Conservation (phyloP, 2,888 invertebrate genomes). For the Scaptomyza caliginosa region DNA sequence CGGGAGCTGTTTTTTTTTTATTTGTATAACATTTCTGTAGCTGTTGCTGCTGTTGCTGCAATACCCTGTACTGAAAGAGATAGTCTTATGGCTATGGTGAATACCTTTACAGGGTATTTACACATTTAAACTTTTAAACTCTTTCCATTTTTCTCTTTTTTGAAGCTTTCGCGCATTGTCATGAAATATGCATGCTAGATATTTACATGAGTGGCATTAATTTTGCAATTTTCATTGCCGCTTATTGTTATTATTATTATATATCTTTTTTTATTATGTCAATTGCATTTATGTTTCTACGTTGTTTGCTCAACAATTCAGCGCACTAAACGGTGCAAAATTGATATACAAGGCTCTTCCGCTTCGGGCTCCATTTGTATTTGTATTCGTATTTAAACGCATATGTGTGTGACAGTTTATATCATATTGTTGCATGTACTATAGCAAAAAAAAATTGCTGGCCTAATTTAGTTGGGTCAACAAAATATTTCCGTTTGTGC, state of each 20-base stretch:
- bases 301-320: conserved; percentile 4
- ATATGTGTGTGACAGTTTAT: conserved; percentile 27
- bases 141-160: neutral
- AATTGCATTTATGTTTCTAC: neutral
- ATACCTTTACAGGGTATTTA: conserved; percentile 8
- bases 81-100: too few relatives aligned
- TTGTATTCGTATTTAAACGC: neutral
- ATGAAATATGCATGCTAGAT: conserved; percentile 67
- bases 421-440: conserved; percentile 6
- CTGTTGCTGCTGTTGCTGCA: neutral
- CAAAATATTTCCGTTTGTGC: neutral
- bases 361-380: neutral
- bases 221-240: conserved; percentile 64
- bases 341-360: conserved; percentile 37
- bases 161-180: conserved; percentile 54
- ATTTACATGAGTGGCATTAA: conserved; percentile 68
- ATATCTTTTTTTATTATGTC: neutral
- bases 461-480: neutral
- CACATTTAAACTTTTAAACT: too few relatives aligned
- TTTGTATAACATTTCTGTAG: too few relatives aligned
- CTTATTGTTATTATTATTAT: conserved; percentile 44
- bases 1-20: conserved; percentile 28
- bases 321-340: conserved; percentile 42
- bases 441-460: neutral
- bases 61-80: conserved; percentile 14